Base-by-base conservation (phyloP, 2,888 invertebrate species). In the Sycophila texana region DNA sequence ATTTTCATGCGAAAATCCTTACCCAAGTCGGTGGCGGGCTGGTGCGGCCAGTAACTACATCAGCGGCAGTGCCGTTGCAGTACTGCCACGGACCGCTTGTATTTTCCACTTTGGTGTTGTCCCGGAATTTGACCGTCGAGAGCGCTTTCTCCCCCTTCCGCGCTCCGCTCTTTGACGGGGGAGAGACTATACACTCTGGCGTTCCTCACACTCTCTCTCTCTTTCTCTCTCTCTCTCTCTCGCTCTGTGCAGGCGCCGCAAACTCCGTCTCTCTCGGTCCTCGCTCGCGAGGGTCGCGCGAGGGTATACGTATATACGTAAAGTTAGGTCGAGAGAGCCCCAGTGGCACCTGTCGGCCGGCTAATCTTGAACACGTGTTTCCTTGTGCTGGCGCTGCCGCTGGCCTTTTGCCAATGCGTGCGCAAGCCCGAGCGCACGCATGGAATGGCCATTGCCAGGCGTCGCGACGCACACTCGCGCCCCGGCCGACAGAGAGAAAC, bases 341-440 rank as follows among this genome's bases (percentile, higher is more conserved):
- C 39, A 73, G 76, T 67, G 74, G 88, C 89, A 89, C 89, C 89
- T 89, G 89, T 89, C 89, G 87, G 84, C 84, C 84, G 85, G 87
- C 88, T 89, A 89, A 89, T 89, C 89, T 89, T 86, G 87, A 82
- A 89, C 89, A 89, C 87, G 87, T 89, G 89, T 89, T 88, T 87
- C 87, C 86, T 86, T 87, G 85, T 86, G 73, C 70, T 30, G 30
- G 30, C 0, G 86, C 84, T 82, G 79, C 85, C 75, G 83, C 85
- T 88, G 88, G 88, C 87, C 74, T 79, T 51, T 65, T 82, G 88
- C 88, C 88, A 88, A 85, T 58, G 49, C 53, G 55, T 14, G 26
- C 1, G 13, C 47, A 22, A 55, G 18, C 47, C n/a, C 26, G 26
- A 26, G 71, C 58, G 49, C 67, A 18, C 57, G 14, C 26, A 65